phyloP scores from a whole-genome alignment of 2,797 vertebrate species.

The Enteromius anoplus region DNA sequence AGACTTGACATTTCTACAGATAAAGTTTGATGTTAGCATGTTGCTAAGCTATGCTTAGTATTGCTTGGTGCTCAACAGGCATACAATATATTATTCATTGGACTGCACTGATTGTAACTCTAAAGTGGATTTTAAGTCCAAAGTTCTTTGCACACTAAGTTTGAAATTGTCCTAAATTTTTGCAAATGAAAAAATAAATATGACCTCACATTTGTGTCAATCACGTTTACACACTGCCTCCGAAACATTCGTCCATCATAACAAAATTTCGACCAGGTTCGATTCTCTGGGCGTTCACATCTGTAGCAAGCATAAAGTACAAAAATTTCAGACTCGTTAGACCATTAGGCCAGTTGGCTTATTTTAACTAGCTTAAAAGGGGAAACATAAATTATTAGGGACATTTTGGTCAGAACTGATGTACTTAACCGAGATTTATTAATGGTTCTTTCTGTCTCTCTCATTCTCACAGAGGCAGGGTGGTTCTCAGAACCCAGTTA shows the following conservation, averaged over 20 bases:
- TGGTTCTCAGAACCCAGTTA: conserved; percentile 73
- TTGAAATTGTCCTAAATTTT: too few relatives aligned
- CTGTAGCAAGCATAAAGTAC: too few relatives aligned
- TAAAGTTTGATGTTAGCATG: not conserved
- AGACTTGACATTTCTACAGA: not conserved
- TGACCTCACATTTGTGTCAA: too few relatives aligned
- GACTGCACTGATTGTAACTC: not conserved
- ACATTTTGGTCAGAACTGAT: not conserved
- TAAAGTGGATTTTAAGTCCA: not conserved
- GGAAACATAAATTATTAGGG: not conserved
- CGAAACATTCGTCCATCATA: too few relatives aligned
- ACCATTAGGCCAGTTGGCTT: not conserved
- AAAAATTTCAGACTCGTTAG: too few relatives aligned
- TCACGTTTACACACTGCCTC: too few relatives aligned
- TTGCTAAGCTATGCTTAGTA: not conserved
- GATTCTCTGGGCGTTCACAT: too few relatives aligned
- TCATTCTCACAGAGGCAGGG: conserved; percentile 85
- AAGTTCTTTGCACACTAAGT: too few relatives aligned
- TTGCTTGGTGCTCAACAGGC: not conserved
- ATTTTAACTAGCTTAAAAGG: not conserved
- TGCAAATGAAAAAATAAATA: too few relatives aligned
- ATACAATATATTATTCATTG: not conserved
- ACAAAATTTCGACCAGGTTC: too few relatives aligned
- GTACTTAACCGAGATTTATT: not conserved
- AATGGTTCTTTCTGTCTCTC: not conserved